Base-by-base conservation (phyloP, 2,888 invertebrate species). In the Elegia similella region DNA sequence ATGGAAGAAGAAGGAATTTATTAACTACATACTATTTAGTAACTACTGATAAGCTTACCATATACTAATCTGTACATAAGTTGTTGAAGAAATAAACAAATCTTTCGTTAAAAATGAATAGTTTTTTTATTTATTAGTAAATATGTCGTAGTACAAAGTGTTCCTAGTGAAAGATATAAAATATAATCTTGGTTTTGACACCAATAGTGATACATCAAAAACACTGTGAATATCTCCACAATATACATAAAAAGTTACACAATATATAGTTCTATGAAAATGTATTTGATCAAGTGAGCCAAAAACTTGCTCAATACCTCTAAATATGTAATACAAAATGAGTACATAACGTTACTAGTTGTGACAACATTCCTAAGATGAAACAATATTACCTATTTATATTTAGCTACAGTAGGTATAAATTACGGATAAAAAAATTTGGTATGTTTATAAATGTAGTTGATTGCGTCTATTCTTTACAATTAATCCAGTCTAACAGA, bases 1-100 rank as follows among this genome's bases (percentile, higher is more conserved):
- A 88, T 94, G 77, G 93, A 94, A 76, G 88, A 92, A 63, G 86
- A 82, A 71, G 75, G 75, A 50, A 50, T 50, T 62, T 59, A 52
- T 54, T 64, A 60, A 55, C 47, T 54, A 17, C 12, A 23, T 52
- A 59, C 32, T 47, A 55, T 30, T 30, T 44, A 17, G 23, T 55
- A 52, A 30, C 15, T 52, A 42, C 13, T 34, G 15, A 23, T 43
- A 47, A 55, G 46, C 53, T 46, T 55, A 48, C 43, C 32, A 32
- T 58, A 48, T 54, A 29, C 50, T 59, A 13, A 56, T 62, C 60
- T 55, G 52, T 58, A 57, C 12, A 43, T 32, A 32, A n/a, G n/a
- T 42, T 32, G 13, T 34, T 38, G 16, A 42, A 42, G 38, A 47
- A 56, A 42, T 38, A 56, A 56, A 55, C 23, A 47, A 56, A 42